Percentiles rank a stretch among this genome's conserved stretches.
Conservation (phyloP, 2,113 vertebrate genomes). For the Odocoileus hemionus region DNA sequence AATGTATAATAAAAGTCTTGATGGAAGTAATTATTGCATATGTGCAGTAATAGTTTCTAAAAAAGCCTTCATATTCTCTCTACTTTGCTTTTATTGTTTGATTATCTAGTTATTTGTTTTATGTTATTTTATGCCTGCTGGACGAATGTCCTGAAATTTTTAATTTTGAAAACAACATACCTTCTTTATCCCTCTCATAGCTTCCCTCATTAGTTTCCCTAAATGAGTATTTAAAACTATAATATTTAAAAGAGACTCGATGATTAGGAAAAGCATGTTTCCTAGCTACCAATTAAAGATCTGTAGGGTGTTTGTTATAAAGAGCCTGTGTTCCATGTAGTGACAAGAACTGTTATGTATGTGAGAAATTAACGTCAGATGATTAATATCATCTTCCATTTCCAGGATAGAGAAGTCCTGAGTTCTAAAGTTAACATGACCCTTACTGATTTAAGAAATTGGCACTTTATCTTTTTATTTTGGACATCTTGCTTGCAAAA, state of each 20-base stretch:
- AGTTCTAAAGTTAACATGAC: neutral
- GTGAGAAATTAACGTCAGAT: conserved; percentile 25
- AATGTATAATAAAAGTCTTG: conserved; percentile 75
- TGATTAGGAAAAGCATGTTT: conserved; percentile 57
- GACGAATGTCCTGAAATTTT: conserved; percentile 74
- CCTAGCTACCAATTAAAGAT: conserved; percentile 63
- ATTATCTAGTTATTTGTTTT: conserved; percentile 72
- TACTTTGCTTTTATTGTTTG: conserved; percentile 74
- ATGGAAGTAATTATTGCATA: conserved; percentile 79
- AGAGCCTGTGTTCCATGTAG: conserved; percentile 20
- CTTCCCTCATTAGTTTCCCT: conserved; percentile 62
- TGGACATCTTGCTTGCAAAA: neutral
- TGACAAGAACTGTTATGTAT: neutral
- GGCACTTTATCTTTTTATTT: neutral
- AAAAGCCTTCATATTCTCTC: conserved; percentile 68
- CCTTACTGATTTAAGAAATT: neutral
- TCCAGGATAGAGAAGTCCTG: neutral
- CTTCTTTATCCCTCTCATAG: conserved; percentile 55
- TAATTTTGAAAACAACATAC: conserved; percentile 76
- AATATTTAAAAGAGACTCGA: conserved; percentile 61
- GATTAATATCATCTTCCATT: neutral
- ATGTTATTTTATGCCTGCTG: conserved; percentile 61
- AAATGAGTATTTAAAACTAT: conserved; percentile 65
- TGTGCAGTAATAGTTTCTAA: conserved; percentile 71
- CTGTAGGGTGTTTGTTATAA: conserved; percentile 62